Evolutionary conservation across 2,797 vertebrate genomes (phyloP).

Genomic region (Myiotriccus ornatus): DNA sequence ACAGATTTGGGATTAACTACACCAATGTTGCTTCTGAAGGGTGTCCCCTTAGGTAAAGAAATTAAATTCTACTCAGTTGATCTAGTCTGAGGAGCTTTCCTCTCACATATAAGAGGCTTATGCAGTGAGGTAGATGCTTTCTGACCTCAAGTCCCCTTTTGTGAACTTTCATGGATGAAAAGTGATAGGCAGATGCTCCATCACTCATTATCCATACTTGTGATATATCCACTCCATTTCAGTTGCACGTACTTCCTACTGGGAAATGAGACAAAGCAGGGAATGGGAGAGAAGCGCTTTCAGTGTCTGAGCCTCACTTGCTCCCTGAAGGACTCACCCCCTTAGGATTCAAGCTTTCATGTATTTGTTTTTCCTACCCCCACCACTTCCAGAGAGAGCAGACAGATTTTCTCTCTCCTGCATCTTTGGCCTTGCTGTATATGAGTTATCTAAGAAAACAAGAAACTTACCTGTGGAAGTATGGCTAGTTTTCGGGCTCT

Average conservation of each 20-base stretch:
- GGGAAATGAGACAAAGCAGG: not conserved
- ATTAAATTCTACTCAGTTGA: not conserved
- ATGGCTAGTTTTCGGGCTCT: not conserved
- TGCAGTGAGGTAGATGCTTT: not conserved
- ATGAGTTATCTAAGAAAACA: not conserved
- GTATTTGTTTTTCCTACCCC: not conserved
- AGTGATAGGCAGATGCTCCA: not conserved
- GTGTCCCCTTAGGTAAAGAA: not conserved
- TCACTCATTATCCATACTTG: accelerated
- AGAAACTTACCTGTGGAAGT: not conserved
- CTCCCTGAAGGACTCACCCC: not conserved
- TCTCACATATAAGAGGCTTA: not conserved
- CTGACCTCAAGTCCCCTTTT: not conserved
- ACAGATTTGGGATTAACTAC: not conserved
- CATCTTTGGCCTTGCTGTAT: not conserved
- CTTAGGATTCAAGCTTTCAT: not conserved
- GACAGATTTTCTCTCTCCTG: not conserved
- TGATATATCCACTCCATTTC: not conserved
- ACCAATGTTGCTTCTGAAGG: not conserved
- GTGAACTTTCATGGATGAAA: not conserved
- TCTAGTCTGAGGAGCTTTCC: not conserved
- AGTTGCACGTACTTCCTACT: not conserved
- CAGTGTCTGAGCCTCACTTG: not conserved
- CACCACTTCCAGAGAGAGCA: not conserved
- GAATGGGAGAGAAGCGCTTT: not conserved